Percentiles rank a stretch among this genome's conserved stretches.
These are phyloP conservation scores for Antechinus flavipes DNA, from an alignment of 2,113 vertebrate species.

Conservation along the genomic window DNA sequence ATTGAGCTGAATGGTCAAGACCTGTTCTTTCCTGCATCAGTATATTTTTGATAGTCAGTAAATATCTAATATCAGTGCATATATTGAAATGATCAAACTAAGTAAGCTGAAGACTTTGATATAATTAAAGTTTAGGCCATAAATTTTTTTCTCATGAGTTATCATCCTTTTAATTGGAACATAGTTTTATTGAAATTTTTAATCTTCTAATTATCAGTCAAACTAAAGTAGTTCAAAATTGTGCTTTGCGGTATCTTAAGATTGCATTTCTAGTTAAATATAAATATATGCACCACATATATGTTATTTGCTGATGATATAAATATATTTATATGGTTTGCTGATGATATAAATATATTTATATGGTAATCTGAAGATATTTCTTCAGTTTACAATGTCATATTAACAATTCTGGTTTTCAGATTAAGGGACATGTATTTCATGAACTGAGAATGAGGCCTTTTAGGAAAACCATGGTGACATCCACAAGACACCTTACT, in stretches of 20 bases:
- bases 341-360: conserved; percentile 12
- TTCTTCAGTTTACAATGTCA: neutral
- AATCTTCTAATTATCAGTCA: conserved; percentile 36
- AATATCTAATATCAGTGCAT: neutral
- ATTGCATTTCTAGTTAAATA: conserved; percentile 11
- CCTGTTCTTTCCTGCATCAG: neutral
- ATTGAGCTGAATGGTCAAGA: neutral
- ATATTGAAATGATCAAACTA: neutral
- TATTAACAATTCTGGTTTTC: conserved; percentile 10
- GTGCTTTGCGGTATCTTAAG: neutral
- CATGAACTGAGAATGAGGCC: conserved; percentile 6
- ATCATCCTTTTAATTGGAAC: conserved; percentile 26
- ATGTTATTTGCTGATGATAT: conserved; percentile 13
- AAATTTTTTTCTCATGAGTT: neutral
- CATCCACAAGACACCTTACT: neutral
- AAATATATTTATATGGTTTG: conserved; percentile 27
- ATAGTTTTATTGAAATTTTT: conserved; percentile 12
- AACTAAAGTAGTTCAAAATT: neutral
- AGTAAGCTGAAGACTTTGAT: conserved; percentile 14
- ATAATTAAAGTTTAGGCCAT: conserved; percentile 8
- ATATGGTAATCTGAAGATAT: neutral
- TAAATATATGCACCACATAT: conserved; percentile 1
- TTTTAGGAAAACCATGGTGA: conserved; percentile 27
- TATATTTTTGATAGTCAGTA: neutral
- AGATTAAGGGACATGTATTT: neutral